Base-by-base conservation (phyloP, 2,888 invertebrate genomes). In the Macrosiphum euphorbiae region DNA sequence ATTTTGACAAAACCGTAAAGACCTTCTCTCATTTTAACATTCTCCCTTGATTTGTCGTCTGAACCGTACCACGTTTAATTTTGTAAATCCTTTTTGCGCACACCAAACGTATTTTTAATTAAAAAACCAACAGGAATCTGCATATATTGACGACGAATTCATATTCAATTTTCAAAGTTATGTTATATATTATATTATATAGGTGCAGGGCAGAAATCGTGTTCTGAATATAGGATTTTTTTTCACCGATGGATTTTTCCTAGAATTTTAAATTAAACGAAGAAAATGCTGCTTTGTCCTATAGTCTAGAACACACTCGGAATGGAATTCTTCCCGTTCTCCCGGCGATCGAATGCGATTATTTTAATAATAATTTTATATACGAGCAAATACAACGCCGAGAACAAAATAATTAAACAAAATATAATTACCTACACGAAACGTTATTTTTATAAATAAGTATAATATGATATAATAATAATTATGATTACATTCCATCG, bases 81-180 rank as follows among this genome's bases (percentile, higher is more conserved):
- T 87, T 87, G 50, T 50, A 87, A 91, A 92, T 92, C 92, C 92
- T 61, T 92, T 92, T 84, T 47, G 90, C 35, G 26, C 90, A 28
- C 41, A 7, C 24, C 24, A 35, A 58, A 58, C 44, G n/a, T 87
- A 35, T 52, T 92, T 92, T 92, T 88, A 92, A 92, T 92, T 92
- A 92, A 92, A 92, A 86, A 52, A 67, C 92, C 92, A 41, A 47
- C 52, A 41, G 67, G 41, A 28, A 87, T 87, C 86, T 61, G 47
- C 92, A 61, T 92, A 87, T n/a, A 47, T 50, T 52, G 92, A 35
- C 87, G 58, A 67, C 41, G 86, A 61, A 92, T 92, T 28, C 16
- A 20, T 28, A 87, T 88, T 86, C 35, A n/a, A 61, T 67, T 87
- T 88, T 41, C 41, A 52, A 61, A 61, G 47, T 87, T 28, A 61